A percentile compares a stretch with the other conserved stretches of the same genome.
Conservation (phyloP, 2,113 vertebrate species). For the Rhinopomastus cyanomelas region DNA sequence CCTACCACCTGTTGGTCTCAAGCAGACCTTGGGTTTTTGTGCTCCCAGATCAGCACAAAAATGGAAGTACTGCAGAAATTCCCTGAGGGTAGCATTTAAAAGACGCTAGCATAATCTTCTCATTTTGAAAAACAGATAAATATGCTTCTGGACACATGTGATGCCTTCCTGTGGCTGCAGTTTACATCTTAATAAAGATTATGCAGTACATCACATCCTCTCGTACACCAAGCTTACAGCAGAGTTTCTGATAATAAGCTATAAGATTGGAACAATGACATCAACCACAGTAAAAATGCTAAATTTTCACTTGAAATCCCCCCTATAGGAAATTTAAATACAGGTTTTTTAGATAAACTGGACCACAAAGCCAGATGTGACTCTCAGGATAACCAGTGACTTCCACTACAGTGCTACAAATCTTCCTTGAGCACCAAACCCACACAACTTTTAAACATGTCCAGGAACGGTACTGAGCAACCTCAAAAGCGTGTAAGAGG, state of each 20-base stretch:
- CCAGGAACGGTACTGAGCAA: too few species aligned
- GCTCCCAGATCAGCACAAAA: fast-evolving
- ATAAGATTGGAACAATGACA: background rate
- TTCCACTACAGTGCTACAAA: background rate
- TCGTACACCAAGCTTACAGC: background rate
- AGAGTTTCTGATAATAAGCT: background rate
- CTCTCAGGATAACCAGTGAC: background rate
- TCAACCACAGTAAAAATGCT: background rate
- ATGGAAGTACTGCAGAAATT: background rate
- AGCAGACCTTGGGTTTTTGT: background rate
- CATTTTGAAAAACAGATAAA: background rate
- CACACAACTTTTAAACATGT: too few species aligned
- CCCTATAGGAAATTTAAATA: background rate
- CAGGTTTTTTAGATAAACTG: background rate
- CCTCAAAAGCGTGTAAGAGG: too few species aligned
- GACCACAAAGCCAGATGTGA: background rate
- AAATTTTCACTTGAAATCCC: background rate
- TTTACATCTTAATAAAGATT: background rate
- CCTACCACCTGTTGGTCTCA: background rate
- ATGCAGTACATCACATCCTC: background rate
- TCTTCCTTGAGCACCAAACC: background rate
- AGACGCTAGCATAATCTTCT: background rate
- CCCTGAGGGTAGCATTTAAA: background rate
- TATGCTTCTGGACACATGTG: background rate
- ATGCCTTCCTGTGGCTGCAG: background rate